Conservation (phyloP, 2,797 vertebrate genomes). For the Perdix hodgsoniae region DNA sequence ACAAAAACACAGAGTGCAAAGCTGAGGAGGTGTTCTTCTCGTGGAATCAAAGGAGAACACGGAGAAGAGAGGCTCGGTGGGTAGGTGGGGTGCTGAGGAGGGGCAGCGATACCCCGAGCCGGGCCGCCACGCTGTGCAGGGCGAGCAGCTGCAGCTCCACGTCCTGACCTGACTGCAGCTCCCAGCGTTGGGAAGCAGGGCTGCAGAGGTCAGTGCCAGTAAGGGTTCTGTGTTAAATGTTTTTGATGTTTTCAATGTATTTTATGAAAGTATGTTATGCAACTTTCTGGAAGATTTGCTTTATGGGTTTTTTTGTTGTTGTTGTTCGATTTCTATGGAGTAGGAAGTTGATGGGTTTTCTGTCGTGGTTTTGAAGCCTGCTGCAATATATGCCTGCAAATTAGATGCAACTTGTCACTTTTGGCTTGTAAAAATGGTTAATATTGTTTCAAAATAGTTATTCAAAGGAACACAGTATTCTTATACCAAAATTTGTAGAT, state of each 20-base stretch:
- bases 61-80: neutral
- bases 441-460: conserved; percentile 22
- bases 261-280: neutral
- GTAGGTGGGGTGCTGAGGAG: neutral
- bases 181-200: neutral
- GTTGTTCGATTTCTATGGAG: neutral
- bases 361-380: neutral
- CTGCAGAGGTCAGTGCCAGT: neutral
- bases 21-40: neutral
- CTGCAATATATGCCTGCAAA: conserved; percentile 11
- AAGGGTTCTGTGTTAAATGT: neutral
- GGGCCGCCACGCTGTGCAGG: neutral
- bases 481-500: neutral
- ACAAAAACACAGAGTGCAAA: neutral
- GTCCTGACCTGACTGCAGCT: neutral
- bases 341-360: neutral
- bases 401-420: conserved; percentile 34
- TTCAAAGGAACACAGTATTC: conserved; percentile 7
- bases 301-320: neutral
- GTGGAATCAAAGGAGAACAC: neutral
- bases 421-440: conserved; percentile 35
- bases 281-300: neutral
- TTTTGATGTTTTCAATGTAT: neutral
- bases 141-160: neutral
- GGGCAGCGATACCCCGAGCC: neutral